These are phyloP conservation scores for Andricus curvator DNA, from an alignment of 2,888 invertebrate species.

Conservation along the genomic window DNA sequence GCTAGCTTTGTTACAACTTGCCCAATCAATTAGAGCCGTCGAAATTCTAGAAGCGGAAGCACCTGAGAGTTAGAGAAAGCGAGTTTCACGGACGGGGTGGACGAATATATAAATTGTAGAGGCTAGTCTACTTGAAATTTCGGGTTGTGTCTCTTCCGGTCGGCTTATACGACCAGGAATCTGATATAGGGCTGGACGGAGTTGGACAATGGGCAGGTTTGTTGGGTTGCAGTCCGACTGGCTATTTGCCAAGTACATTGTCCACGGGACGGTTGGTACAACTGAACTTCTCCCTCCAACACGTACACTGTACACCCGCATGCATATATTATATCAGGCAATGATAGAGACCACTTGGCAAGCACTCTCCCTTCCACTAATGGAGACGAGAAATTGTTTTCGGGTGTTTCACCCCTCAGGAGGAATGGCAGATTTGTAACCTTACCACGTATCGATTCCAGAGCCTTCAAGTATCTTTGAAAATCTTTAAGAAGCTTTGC, in stretches of 20 bases:
- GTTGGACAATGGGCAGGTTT: conserved; percentile 70
- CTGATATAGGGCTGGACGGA: conserved; percentile 62
- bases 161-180: conserved; percentile 58
- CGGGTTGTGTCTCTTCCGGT: conserved; percentile 56
- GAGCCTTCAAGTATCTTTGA: background rate
- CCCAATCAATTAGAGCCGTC: conserved; percentile 17
- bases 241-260: conserved; percentile 71
- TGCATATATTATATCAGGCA: conserved; percentile 63
- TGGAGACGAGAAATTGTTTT: conserved; percentile 62
- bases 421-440: conserved; percentile 29
- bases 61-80: conserved; percentile 31
- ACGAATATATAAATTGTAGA: conserved; percentile 38
- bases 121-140: conserved; percentile 43
- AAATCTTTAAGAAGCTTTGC: background rate
- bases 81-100: conserved; percentile 41
- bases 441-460: background rate
- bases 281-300: conserved; percentile 63
- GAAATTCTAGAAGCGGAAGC: conserved; percentile 22
- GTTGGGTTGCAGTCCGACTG: conserved; percentile 67
- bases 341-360: conserved; percentile 65
- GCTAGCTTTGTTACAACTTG: background rate
- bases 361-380: conserved; percentile 55
- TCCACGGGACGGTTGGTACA: conserved; percentile 65
- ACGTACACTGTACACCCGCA: conserved; percentile 43
- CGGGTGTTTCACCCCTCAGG: conserved; percentile 48